Percentiles rank a stretch among this genome's conserved stretches.
Conservation (phyloP, 1,140 invertebrate genomes). For the Lutraria rhynchaena region DNA sequence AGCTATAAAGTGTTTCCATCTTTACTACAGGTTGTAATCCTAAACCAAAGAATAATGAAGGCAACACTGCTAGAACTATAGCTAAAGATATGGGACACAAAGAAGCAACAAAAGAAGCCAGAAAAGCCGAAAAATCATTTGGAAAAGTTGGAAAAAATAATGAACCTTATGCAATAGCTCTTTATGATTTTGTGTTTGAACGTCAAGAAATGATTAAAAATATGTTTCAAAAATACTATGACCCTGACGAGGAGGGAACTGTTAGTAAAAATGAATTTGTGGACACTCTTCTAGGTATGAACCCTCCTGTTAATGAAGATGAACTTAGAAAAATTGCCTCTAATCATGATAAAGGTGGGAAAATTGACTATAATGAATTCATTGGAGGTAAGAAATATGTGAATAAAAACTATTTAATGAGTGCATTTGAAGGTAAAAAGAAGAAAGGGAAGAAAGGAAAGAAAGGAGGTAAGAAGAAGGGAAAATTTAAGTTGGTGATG, state of each 20-base stretch:
- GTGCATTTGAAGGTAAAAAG: conserved; percentile 81
- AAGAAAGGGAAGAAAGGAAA: conserved; percentile 80
- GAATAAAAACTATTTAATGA: conserved; percentile 81
- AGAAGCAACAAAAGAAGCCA: conserved; percentile 80
- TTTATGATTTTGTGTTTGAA: conserved; percentile 81
- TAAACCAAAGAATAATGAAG: conserved; percentile 81
- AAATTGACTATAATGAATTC: conserved; percentile 81
- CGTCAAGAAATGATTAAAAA: conserved; percentile 74
- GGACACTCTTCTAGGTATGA: conserved; percentile 71
- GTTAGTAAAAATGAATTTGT: conserved; percentile 77
- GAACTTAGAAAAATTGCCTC: conserved; percentile 74
- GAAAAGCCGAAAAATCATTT: conserved; percentile 81
- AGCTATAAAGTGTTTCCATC: too few relatives aligned
- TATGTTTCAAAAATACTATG: conserved; percentile 75
- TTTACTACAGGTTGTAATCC: conserved; percentile 81
- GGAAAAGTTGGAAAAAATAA: conserved; percentile 80
- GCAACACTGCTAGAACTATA: conserved; percentile 75
- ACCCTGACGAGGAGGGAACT: conserved; percentile 76
- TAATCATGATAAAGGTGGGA: conserved; percentile 79
- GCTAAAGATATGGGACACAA: conserved; percentile 82
- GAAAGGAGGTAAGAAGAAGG: conserved; percentile 77
- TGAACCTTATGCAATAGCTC: conserved; percentile 79
- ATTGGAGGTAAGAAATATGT: conserved; percentile 81
- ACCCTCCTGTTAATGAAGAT: conserved; percentile 77
- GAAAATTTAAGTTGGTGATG: conserved; percentile 81